Base-by-base conservation (phyloP, 2,797 vertebrate genomes). In the Cheirogaleus major region DNA sequence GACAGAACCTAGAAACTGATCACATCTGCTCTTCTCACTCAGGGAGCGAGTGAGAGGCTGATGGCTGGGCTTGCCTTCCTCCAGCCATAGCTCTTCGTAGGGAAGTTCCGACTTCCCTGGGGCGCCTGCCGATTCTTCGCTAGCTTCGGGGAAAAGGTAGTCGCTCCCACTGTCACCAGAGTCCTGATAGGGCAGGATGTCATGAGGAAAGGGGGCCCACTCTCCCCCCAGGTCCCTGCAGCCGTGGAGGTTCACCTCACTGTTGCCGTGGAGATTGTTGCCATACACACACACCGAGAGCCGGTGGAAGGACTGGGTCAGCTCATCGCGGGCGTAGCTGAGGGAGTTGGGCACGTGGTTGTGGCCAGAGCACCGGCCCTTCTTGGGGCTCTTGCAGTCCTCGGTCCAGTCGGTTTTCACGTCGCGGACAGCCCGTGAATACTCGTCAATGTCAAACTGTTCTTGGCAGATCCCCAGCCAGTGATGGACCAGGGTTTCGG, bases 231-330 rank as follows among this genome's bases (percentile, higher is more conserved):
- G 98, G 38, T 99, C 99, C 98, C 99, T 99, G 89, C 99, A 99
- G 92, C 99, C 99, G 0, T 99, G 99, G 86, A 99, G 98, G 97
- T 99, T 99, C 88, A 99, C 99, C 95, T 99, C 99, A 0, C 99
- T 99, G 95, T 99, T 99, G 7, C 99, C 99, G 0, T 99, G 99
- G 93, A 99, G 98, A 97, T 99, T 99, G 98, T 99, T 99, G 85
- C 99, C 99, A 0, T 99, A 99, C 69, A 99, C 99, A 0, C 99
- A 99, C 61, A 99, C 99, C 0, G 99, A 99, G 0, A 99, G 99
- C 2, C 99, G 98, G 98, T 99, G 99, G 98, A 99, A 99, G 89
- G 99, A 99, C 98, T 99, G 99, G 0, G 99, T 99, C 63, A 99
- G 99, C 93, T 99, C 99, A 0, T 99, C 99, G 0, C 99, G 99